These are phyloP conservation scores for Atta texana DNA, from an alignment of 1,140 invertebrate genomes.

Conservation along the genomic window DNA sequence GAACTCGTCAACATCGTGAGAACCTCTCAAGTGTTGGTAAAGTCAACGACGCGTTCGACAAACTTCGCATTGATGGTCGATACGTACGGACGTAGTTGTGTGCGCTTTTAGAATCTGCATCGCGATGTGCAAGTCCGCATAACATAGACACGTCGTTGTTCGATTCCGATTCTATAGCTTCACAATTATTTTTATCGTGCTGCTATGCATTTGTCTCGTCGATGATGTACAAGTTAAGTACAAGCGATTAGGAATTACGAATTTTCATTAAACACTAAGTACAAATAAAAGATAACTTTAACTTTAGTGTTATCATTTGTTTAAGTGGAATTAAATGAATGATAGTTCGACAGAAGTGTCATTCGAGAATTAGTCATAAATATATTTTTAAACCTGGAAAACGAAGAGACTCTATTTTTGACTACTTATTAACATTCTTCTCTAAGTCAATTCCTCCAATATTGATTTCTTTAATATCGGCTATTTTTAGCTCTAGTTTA, in stretches of 20 bases:
- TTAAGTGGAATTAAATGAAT: not conserved
- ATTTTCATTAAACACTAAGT: not conserved
- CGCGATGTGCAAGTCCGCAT: not conserved
- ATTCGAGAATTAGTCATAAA: not conserved
- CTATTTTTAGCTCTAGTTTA: not conserved
- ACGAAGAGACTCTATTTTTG: not conserved
- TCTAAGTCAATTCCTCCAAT: not conserved
- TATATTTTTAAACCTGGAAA: not conserved
- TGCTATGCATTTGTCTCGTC: not conserved
- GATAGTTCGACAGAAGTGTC: not conserved
- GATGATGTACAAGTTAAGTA: not conserved
- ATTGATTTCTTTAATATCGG: not conserved
- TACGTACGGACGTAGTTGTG: conserved; percentile 27
- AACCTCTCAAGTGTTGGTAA: conserved; percentile 40
- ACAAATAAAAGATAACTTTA: no score
- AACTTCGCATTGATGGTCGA: conserved; percentile 20
- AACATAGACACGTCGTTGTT: not conserved
- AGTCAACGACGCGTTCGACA: conserved; percentile 41
- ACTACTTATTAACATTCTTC: not conserved
- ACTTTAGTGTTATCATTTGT: not conserved
- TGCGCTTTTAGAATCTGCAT: conserved; percentile 44
- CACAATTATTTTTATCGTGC: conserved; percentile 15
- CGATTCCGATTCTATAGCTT: not conserved
- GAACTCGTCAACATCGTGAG: conserved; percentile 42
- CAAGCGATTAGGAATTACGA: not conserved